phyloP scores from a whole-genome alignment of 2,888 invertebrate species.

The Leptinotarsa tumamoca region DNA sequence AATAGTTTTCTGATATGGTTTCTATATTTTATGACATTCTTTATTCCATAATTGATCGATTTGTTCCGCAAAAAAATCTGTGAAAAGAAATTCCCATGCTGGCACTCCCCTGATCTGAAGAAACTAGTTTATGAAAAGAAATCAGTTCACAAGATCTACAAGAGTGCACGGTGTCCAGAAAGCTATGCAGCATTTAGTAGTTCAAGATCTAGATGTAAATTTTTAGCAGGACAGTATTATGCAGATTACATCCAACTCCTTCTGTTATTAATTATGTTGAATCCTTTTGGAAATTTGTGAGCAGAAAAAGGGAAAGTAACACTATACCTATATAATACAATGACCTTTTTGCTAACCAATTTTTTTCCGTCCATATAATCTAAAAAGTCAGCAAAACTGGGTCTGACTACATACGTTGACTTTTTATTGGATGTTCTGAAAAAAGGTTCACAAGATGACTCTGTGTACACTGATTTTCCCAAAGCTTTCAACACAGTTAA shows the following conservation, averaged over 20 bases:
- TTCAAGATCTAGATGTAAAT: conserved; percentile 28
- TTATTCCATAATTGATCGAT: too few relatives aligned
- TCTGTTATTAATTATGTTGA: conserved; percentile 26
- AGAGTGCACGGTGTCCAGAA: conserved; percentile 18
- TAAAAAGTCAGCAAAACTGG: conserved; percentile 14
- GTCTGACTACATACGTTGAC: conserved; percentile 7
- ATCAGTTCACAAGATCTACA: conserved; percentile 27
- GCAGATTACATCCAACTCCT: conserved; percentile 23
- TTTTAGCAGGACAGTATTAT: conserved; percentile 24
- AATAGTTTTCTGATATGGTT: conserved; percentile 13
- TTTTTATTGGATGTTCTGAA: conserved; percentile 15
- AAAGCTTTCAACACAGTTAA: conserved; percentile 16
- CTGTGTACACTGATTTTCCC: not conserved
- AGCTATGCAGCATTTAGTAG: conserved; percentile 14
- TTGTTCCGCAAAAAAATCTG: conserved; percentile 4
- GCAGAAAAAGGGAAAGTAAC: conserved; percentile 18
- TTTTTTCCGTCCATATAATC: conserved; percentile 15
- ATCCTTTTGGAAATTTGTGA: conserved; percentile 28
- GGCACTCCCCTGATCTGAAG: conserved; percentile 21
- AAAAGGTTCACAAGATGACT: not conserved
- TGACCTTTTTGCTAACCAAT: conserved; percentile 26
- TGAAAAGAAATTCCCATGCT: not conserved
- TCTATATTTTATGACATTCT: too few relatives aligned
- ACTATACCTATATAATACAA: not conserved
- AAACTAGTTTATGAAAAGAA: conserved; percentile 24